Conservation (phyloP, 2,888 invertebrate genomes). For the Hemistola chrysoprasaria region DNA sequence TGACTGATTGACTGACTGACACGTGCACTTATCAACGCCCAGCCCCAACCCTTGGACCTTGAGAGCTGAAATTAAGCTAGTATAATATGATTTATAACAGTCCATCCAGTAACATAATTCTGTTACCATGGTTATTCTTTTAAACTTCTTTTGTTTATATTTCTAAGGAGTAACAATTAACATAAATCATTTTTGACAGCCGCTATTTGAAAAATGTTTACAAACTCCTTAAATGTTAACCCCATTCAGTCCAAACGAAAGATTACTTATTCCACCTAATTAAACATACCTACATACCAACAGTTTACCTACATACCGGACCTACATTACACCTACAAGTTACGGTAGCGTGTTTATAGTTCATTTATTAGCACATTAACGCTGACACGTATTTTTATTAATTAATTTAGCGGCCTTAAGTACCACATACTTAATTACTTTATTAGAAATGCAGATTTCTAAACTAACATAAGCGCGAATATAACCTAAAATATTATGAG, state of each 20-base stretch:
- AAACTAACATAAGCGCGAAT: constrained; percentile 10
- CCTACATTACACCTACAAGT: constrained; percentile 15
- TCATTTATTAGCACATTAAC: constrained; percentile 18
- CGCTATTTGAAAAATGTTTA: too few species aligned
- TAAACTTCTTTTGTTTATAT: too few species aligned
- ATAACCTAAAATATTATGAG: constrained; percentile 15
- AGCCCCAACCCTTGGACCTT: too few species aligned
- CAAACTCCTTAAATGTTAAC: constrained; percentile 3
- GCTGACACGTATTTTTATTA: constrained; percentile 15
- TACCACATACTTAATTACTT: constrained; percentile 9
- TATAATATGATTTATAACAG: too few species aligned
- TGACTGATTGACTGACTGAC: too few species aligned
- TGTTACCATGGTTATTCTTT: too few species aligned
- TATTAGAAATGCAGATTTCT: constrained; percentile 12
- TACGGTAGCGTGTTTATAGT: constrained; percentile 23
- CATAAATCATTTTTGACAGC: too few species aligned
- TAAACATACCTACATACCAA: background rate
- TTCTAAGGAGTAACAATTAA: too few species aligned
- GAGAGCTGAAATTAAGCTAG: too few species aligned
- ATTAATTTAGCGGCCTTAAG: constrained; percentile 9
- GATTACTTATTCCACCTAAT: constrained; percentile 1
- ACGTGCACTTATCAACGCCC: too few species aligned
- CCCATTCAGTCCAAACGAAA: constrained; percentile 11
- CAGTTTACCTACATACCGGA: constrained; percentile 20
- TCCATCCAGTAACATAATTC: too few species aligned